Evolutionary conservation across 2,888 invertebrate species (phyloP), one percentile per base, ranked within the genome.

Genomic region (Auanema freiburgensis): DNA sequence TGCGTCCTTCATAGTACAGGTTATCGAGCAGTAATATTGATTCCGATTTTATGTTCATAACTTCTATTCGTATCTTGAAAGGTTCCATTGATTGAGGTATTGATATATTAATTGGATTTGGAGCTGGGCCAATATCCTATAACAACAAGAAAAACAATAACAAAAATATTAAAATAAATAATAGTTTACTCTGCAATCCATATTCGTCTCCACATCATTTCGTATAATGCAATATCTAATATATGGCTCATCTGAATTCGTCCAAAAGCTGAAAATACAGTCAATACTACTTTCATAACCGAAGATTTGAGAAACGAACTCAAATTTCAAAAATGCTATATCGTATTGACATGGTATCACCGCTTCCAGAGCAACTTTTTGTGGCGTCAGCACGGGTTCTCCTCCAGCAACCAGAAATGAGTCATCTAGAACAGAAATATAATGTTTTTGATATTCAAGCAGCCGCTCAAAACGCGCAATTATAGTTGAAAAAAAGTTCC

Each of bases 281-380:
- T 21, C 40, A 16, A 14, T n/a, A 50, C 18, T 14, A 3, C 40
- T n/a, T 51, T 18, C 21, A 25, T 41, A 16, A 40, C 23, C 14
- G 33, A 41, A 42, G n/a, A 12, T 53, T 11, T 55, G 14, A 49
- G 1, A 42, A 41, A 51, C 72, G 42, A 44, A 79, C 77, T 80
- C 77, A 49, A 80, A 80, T 50, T 71, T 67, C 6, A 80, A 56
- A n/a, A 60, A 65, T 1, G 77, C 76, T 55, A 74, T 72, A n/a
- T 74, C 79, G 49, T 69, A 71, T 56, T 80, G 78, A 62, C 80
- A 80, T 2, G 78, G 78, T 58, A 80, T 72, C 50, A 63, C 63
- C n/a, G 73, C 68, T 69, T 80, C 79, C 12, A 80, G 59, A 0
- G 78, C 78, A 1, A 73, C 78, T 12, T 63, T 72, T 41, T 68